Evolutionary conservation across 2,888 invertebrate genomes (phyloP).

Genomic region (Lasioglossum lativentre): DNA sequence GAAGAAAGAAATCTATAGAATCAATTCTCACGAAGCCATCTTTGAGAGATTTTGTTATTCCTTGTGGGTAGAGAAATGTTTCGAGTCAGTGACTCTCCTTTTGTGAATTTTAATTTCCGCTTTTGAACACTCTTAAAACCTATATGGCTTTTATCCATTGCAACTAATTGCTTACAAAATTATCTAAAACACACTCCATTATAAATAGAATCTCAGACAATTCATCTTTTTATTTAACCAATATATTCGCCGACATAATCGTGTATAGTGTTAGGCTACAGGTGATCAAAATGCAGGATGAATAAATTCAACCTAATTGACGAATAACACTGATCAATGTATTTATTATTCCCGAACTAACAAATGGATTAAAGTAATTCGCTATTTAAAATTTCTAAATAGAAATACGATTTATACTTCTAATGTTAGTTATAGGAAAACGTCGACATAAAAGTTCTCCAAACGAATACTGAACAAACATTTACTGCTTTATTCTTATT

Average conservation of each 20-base stretch:
- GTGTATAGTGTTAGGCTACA: neutral
- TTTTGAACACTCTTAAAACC: no score
- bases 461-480: neutral
- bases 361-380: no score
- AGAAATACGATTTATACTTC: neutral
- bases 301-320: no score
- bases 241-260: neutral
- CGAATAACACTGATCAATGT: no score
- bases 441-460: neutral
- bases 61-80: no score
- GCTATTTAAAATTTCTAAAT: neutral
- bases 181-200: neutral
- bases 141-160: neutral
- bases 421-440: neutral
- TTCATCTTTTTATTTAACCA: neutral
- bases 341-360: no score
- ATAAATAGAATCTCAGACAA: neutral
- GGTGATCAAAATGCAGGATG: neutral
- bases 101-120: no score
- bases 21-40: no score
- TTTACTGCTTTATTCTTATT: neutral
- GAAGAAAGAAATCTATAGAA: no score
- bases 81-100: no score
- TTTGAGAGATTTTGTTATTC: no score
- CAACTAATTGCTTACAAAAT: neutral